phyloP scores from a whole-genome alignment of 2,888 invertebrate genomes.

The Apeira syringaria region DNA sequence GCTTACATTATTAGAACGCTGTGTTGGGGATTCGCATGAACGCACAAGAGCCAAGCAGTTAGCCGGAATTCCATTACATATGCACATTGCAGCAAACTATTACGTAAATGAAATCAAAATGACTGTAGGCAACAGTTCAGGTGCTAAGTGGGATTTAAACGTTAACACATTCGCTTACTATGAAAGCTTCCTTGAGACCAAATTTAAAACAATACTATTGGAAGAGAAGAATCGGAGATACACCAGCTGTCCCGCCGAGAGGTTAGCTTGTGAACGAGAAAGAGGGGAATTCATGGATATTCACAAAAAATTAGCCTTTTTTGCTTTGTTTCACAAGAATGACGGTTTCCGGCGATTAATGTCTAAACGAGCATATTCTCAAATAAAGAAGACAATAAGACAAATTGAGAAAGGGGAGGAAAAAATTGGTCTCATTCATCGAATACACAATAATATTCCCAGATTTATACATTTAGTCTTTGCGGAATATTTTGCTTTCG shows the following conservation, averaged over 20 bases:
- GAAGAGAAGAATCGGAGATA: constrained; percentile 4
- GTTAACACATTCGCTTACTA: constrained; percentile 2
- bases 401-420: constrained; percentile 4
- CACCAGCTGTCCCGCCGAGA: constrained; percentile 1
- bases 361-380: neutral
- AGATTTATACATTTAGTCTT: constrained; percentile 5
- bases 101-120: constrained; percentile 3
- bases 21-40: neutral
- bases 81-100: constrained; percentile 2
- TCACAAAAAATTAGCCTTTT: constrained; percentile 4
- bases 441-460: constrained; percentile 3
- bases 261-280: constrained; percentile 3
- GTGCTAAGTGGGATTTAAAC: constrained; percentile 6
- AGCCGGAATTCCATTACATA: constrained; percentile 3
- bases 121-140: neutral
- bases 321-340: neutral
- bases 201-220: constrained; percentile 1
- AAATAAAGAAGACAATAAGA: neutral
- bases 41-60: neutral
- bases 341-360: neutral
- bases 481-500: constrained; percentile 7
- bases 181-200: constrained; percentile 3
- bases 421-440: constrained; percentile 4
- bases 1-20: neutral
- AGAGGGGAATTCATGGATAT: neutral